Conservation (phyloP, 1,140 invertebrate genomes). For the Pomacea maculata region DNA sequence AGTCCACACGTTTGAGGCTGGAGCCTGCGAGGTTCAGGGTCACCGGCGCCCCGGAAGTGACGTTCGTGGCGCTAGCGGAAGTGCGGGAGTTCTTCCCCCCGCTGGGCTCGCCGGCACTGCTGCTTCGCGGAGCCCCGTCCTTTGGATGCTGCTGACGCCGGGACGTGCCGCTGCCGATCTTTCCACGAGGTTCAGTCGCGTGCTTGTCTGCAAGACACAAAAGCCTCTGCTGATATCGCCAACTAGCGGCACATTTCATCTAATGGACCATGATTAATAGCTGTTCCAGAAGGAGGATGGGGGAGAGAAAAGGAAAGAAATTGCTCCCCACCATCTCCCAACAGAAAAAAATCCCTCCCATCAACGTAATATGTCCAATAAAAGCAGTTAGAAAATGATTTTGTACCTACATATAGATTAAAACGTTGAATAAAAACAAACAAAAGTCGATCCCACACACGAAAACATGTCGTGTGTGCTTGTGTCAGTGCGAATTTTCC, state of each 20-base stretch:
- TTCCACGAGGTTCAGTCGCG: not conserved
- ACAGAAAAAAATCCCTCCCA: not conserved
- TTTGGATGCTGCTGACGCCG: not conserved
- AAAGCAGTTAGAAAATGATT: not conserved
- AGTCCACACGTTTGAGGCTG: conserved; percentile 35
- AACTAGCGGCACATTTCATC: no score
- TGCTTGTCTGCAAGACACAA: conserved; percentile 10
- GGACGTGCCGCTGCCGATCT: not conserved
- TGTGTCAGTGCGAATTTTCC: not conserved
- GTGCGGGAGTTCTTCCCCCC: not conserved
- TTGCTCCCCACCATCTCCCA: not conserved
- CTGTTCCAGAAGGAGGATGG: not conserved
- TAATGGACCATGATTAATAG: no score
- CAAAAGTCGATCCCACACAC: not conserved
- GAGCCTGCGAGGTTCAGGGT: not conserved
- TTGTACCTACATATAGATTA: no score
- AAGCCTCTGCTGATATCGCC: not conserved
- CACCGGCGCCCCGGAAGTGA: not conserved
- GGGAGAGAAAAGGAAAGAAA: not conserved
- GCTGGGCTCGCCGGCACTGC: not conserved
- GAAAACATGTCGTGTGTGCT: not conserved
- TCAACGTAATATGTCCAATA: not conserved
- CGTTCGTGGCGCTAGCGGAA: not conserved
- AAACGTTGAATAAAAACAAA: no score
- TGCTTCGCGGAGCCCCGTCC: not conserved